Evolutionary conservation across 2,888 invertebrate genomes (phyloP).

Genomic region (Mechanitis mazaeus): DNA sequence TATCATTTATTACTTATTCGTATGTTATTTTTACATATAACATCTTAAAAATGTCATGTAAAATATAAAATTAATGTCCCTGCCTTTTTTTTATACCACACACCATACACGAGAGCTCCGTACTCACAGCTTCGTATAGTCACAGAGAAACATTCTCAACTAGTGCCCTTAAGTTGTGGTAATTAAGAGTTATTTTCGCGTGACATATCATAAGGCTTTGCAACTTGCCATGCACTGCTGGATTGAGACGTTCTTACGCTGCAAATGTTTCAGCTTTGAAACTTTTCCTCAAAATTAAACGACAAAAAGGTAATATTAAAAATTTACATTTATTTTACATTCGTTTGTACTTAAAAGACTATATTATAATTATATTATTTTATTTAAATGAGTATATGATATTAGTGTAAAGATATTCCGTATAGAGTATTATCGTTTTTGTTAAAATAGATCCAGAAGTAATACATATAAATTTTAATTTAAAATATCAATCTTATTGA

Average conservation of each 20-base stretch:
- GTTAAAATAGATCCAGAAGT: too few species aligned
- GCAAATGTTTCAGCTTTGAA: conserved; percentile 54
- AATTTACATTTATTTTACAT: conserved; percentile 35
- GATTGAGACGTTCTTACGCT: conserved; percentile 46
- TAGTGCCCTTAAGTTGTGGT: conserved; percentile 63
- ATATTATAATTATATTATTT: neutral
- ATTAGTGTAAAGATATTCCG: too few species aligned
- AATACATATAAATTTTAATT: too few species aligned
- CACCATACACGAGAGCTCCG: conserved; percentile 47
- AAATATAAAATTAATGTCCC: neutral
- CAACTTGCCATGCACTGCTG: conserved; percentile 50
- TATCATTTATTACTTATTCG: neutral
- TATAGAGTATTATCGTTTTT: too few species aligned
- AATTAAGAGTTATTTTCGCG: conserved; percentile 69
- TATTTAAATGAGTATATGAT: too few species aligned
- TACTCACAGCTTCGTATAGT: conserved; percentile 47
- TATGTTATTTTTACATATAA: neutral
- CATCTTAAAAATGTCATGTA: neutral
- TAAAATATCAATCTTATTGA: too few species aligned
- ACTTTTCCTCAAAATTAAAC: conserved; percentile 58
- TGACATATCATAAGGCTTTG: conserved; percentile 56
- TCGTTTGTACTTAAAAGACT: conserved; percentile 16
- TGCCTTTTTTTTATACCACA: conserved; percentile 35
- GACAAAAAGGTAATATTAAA: conserved; percentile 55
- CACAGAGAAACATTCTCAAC: conserved; percentile 48